Base-by-base conservation (phyloP, 1,140 invertebrate genomes). In the Nebria ingens region DNA sequence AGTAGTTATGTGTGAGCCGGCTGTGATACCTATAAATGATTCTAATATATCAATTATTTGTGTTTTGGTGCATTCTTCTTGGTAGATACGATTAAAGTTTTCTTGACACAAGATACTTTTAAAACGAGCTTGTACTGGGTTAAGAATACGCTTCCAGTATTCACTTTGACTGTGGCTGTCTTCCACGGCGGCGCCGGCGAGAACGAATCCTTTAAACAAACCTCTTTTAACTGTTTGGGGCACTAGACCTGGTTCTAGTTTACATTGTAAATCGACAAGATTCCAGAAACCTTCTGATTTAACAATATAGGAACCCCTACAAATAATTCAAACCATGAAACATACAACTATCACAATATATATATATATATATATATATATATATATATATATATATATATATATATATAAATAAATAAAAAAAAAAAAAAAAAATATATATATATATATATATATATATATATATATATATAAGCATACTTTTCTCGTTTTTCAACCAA, bases 31-130 rank as follows among this genome's bases (percentile, higher is more conserved):
- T 58, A 84, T 81, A 61, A 86, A 77, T 45, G 75, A 79, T 64
- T 87, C 83, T 6, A 87, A 64, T 45, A 83, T 70, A 63, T 81
- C 77, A 15, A 79, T 75, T n/a, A 87, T 71, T 63, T 81, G 76
- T 38, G 73, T 66, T 66, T 79, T 78, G 11, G 82, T 70, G 17
- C 72, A 65, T 59, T 83, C 81, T 54, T 79, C 68, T 22, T 84
- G 78, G 59, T 76, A 81, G 1, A 71, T 71, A 53, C 76, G 73
- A 25, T 68, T 66, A 62, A 86, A 83, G 59, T 80, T 76, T 42
- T 76, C 75, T 52, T 77, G 70, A 21, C 69, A 71, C 23, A 82
- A 66, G 9, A 85, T 68, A 55, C 68, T 67, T 58, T 78, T 79
- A 55, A 84, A 84, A 53, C 75, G 71, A 15, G 78, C 71, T 54